Conservation (phyloP, 2,113 vertebrate species). For the Pantherophis guttatus region DNA sequence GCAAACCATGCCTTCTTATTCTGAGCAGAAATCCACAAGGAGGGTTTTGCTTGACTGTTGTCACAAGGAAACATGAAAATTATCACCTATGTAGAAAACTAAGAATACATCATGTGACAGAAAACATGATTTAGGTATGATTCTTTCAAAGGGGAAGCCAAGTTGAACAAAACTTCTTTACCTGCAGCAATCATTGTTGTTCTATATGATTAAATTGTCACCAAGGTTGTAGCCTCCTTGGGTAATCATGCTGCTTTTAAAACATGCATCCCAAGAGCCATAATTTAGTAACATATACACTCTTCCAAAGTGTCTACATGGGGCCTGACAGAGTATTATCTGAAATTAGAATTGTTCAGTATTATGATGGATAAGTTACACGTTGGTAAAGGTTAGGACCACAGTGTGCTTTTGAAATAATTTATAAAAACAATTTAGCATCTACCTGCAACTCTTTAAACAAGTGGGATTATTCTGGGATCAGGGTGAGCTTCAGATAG, state of each 20-base stretch:
- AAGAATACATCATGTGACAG: not conserved
- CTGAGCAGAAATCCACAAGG: too few relatives aligned
- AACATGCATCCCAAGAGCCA: not conserved
- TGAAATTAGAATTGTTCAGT: slow-evolving; percentile 21
- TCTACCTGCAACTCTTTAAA: not conserved
- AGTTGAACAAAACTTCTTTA: not conserved
- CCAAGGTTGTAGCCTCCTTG: not conserved
- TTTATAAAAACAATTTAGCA: not conserved
- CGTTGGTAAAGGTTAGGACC: not conserved
- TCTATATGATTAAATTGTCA: not conserved
- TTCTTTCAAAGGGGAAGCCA: not conserved
- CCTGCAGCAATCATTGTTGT: not conserved
- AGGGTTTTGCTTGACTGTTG: not conserved
- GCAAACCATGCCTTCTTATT: not conserved
- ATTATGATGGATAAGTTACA: slow-evolving; percentile 48
- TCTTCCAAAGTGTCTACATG: not conserved
- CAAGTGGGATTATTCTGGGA: not conserved
- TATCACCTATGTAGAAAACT: not conserved
- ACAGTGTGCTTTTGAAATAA: not conserved
- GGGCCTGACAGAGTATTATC: not conserved
- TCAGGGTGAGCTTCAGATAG: not conserved
- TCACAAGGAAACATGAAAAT: not conserved
- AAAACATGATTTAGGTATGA: not conserved
- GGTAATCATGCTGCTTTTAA: not conserved
- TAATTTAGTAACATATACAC: not conserved